Conservation (phyloP, 2,888 invertebrate genomes). For the Euphydryas editha region DNA sequence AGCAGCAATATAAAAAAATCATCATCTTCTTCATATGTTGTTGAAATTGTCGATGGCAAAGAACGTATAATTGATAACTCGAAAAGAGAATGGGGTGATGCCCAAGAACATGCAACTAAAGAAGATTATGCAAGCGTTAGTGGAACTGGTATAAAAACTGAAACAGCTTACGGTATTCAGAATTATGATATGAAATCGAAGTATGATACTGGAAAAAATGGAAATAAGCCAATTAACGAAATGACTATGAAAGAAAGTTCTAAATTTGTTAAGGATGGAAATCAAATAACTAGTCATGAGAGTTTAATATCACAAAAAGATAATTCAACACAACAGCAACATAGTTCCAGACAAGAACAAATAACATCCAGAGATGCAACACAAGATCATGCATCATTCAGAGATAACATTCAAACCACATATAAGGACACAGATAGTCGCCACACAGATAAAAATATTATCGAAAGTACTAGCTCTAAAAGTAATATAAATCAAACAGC, state of each 20-base stretch:
- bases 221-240: constrained; percentile 71
- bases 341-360: constrained; percentile 61
- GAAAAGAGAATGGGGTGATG: constrained; percentile 83
- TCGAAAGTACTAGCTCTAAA: constrained; percentile 50
- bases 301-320: constrained; percentile 73
- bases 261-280: constrained; percentile 72
- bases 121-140: constrained; percentile 81
- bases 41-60: constrained; percentile 86
- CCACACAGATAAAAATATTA: constrained; percentile 26
- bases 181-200: constrained; percentile 81
- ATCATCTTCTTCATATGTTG: constrained; percentile 85
- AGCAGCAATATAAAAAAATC: constrained; percentile 83
- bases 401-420: constrained; percentile 18
- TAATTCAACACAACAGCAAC: constrained; percentile 66
- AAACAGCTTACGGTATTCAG: constrained; percentile 80
- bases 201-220: constrained; percentile 83
- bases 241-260: constrained; percentile 69
- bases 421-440: constrained; percentile 16
- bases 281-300: constrained; percentile 66
- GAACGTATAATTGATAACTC: constrained; percentile 85
- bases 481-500: constrained; percentile 52
- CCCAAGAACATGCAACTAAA: constrained; percentile 71
- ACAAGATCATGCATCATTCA: constrained; percentile 54
- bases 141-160: constrained; percentile 84
- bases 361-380: constrained; percentile 47